Percentiles rank a stretch among this genome's conserved stretches.
These are phyloP conservation scores for Calcarius ornatus DNA, from an alignment of 2,113 vertebrate genomes.

Conservation along the genomic window DNA sequence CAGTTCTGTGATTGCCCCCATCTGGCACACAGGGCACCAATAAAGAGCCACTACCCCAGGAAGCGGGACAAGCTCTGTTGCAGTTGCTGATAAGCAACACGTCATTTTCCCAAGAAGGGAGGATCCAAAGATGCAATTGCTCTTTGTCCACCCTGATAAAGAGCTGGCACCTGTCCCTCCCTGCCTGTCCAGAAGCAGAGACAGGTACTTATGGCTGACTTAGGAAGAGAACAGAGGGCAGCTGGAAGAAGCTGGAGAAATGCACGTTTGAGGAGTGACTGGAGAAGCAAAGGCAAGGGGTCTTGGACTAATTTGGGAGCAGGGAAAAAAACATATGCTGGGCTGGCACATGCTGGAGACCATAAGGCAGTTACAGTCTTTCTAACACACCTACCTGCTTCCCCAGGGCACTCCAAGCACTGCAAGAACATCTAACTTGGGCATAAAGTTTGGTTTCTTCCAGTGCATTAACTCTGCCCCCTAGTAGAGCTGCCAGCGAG, in stretches of 20 bases:
- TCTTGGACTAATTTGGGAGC: not conserved
- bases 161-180: not conserved
- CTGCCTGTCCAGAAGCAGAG: not conserved
- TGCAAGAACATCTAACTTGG: not conserved
- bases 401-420: not conserved
- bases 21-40: not conserved
- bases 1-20: accelerated
- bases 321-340: not conserved
- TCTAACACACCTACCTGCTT: not conserved
- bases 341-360: not conserved
- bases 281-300: not conserved
- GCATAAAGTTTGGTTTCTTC: not conserved
- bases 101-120: not conserved
- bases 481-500: accelerated
- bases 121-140: not conserved
- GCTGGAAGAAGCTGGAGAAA: not conserved
- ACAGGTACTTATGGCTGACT: not conserved
- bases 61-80: not conserved
- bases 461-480: not conserved
- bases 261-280: not conserved
- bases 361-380: not conserved
- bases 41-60: not conserved
- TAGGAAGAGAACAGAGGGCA: not conserved
- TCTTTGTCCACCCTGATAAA: not conserved
- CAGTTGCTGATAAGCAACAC: not conserved